Conservation (phyloP, 2,113 vertebrate species). For the Gnathonemus echidnorhynchus region DNA sequence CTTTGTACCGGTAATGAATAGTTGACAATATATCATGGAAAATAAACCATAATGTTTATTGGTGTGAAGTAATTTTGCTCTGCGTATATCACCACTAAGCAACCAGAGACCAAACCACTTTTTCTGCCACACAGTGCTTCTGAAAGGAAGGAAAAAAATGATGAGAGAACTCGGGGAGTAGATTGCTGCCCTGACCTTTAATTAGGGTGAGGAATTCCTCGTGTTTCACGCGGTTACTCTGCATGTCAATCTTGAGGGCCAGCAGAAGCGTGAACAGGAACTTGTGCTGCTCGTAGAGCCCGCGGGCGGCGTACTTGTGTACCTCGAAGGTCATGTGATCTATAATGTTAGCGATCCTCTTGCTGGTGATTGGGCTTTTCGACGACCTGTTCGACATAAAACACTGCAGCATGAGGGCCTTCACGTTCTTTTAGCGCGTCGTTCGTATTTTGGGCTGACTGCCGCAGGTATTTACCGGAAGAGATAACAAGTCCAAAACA, state of each 20-base stretch:
- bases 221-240: slow-evolving; percentile 76
- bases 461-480: background rate
- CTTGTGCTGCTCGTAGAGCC: slow-evolving; percentile 89
- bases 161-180: background rate
- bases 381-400: slow-evolving; percentile 63
- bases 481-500: background rate
- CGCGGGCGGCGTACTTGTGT: slow-evolving; percentile 73
- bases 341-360: slow-evolving; percentile 82
- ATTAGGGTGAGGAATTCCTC: slow-evolving; percentile 88
- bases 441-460: background rate
- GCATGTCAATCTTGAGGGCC: slow-evolving; percentile 89
- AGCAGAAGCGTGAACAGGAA: slow-evolving; percentile 88
- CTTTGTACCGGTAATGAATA: background rate
- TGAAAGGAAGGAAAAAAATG: background rate
- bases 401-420: slow-evolving; percentile 7
- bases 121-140: background rate
- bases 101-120: background rate
- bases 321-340: slow-evolving; percentile 90
- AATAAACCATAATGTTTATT: background rate
- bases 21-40: background rate
- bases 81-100: background rate
- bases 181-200: slow-evolving; percentile 68
- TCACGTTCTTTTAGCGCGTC: background rate
- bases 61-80: background rate
- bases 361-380: slow-evolving; percentile 81